Base-by-base conservation (phyloP, 1,140 invertebrate genomes). In the Drosophila mojavensis region DNA sequence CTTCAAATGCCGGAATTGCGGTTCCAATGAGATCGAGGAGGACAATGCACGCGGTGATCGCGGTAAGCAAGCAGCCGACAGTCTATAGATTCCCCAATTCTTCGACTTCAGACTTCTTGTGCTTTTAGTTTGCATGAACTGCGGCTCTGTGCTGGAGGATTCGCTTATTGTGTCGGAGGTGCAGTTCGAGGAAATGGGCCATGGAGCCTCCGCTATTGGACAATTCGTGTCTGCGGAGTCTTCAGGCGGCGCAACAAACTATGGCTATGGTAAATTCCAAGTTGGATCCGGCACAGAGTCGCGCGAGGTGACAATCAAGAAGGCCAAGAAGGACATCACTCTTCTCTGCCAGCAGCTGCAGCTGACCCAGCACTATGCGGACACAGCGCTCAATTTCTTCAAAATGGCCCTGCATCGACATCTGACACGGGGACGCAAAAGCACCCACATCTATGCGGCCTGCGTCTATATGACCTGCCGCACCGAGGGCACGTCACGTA, bases 401-500 rank as follows among this genome's bases (percentile, higher is more conserved):
- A 99, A 98, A 94, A 96, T 99, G 96, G 98, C 98, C 30, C 92
- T 99, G n/a, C 94, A 94, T 54, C 93, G 95, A 73, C 95, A 98
- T 89, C 93, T 99, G 20, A 99, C 98, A 0, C 95, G 97, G 85
- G 99, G 99, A 36, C 93, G 98, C 26, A 97, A 96, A 73, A 96
- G 97, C 79, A 95, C 95, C n/a, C 97, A 98, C 83, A 98, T 99
- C 66, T 96, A 98, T 92, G 98, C 98, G 62, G 98, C 99, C 48
- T 99, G 98, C 94, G 95, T 99, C 7, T 99, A 99, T 89, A 97
- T 99, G 76, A 98, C 98, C 2, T 99, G 98, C 88, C 94, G 99
- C 69, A 97, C 97, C 20, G 98, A 99, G 93, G 96, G 96, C 65
- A 99, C 98, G 70, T 95, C 97, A 74, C 98, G 97, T 97, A 97